Evolutionary conservation across 2,797 vertebrate species (phyloP).

Genomic region (Morus bassanus): DNA sequence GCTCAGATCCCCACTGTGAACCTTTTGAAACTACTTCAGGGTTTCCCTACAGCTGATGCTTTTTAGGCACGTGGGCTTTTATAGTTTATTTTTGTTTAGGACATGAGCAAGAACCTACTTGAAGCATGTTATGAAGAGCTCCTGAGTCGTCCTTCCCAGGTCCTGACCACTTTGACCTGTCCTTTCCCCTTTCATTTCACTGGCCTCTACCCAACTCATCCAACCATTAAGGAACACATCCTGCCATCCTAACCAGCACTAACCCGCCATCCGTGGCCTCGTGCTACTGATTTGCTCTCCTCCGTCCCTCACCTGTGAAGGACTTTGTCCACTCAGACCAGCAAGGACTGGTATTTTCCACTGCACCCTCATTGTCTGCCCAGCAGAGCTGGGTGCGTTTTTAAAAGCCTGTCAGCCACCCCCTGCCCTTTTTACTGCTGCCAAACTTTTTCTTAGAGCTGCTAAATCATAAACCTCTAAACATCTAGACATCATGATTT

Average conservation of each 20-base stretch:
- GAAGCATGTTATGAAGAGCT: background rate
- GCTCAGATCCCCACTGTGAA: background rate
- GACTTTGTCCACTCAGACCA: background rate
- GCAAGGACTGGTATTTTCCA: background rate
- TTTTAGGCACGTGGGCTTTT: background rate
- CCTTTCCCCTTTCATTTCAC: background rate
- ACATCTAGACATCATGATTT: constrained; percentile 24
- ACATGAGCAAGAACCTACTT: background rate
- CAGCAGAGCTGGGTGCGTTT: background rate
- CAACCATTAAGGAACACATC: background rate
- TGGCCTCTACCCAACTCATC: background rate
- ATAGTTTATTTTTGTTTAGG: background rate
- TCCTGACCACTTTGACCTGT: background rate
- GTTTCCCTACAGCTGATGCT: background rate
- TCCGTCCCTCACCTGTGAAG: constrained; percentile 24
- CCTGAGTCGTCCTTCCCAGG: background rate
- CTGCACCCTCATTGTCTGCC: background rate
- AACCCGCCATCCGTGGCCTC: background rate
- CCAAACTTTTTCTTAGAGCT: constrained; percentile 41
- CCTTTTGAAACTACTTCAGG: background rate
- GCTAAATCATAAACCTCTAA: constrained; percentile 55
- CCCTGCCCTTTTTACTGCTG: background rate
- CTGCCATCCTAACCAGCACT: background rate
- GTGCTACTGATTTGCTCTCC: background rate
- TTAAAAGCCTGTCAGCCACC: background rate